Conservation (phyloP, 2,113 vertebrate species). For the Psephotus haematonotus region DNA sequence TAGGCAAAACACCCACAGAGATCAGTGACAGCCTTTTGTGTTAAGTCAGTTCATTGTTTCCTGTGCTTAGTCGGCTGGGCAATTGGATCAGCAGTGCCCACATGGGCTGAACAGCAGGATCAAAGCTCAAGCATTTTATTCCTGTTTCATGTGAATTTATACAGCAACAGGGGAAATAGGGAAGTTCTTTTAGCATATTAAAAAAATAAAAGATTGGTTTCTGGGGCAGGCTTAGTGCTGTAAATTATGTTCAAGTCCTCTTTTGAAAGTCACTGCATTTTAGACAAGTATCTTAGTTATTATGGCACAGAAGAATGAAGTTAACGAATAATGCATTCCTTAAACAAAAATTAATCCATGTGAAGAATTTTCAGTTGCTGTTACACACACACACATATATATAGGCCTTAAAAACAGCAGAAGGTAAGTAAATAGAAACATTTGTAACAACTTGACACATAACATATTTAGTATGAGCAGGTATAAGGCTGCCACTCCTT, state of each 20-base stretch:
- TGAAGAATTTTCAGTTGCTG: neutral
- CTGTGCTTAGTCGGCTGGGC: neutral
- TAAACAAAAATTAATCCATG: neutral
- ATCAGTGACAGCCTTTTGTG: conserved; percentile 29
- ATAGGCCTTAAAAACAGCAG: neutral
- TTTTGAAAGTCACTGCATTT: neutral
- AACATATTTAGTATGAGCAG: neutral
- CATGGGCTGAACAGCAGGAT: neutral
- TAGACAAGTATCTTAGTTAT: neutral
- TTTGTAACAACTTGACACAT: neutral
- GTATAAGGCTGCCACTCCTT: neutral
- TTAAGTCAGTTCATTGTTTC: conserved; percentile 19
- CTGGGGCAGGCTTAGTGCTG: neutral
- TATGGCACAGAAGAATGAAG: neutral
- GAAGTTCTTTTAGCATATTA: neutral
- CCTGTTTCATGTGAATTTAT: neutral
- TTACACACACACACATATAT: neutral
- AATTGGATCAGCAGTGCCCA: neutral
- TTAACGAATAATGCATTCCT: neutral
- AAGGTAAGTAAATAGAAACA: neutral
- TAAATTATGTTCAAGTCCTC: neutral
- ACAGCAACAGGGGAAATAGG: neutral
- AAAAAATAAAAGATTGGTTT: neutral
- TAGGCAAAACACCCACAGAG: conserved; percentile 52
- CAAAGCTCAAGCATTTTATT: neutral